Evolutionary conservation across 2,888 invertebrate genomes (phyloP).

Genomic region (Pyralis farinalis): DNA sequence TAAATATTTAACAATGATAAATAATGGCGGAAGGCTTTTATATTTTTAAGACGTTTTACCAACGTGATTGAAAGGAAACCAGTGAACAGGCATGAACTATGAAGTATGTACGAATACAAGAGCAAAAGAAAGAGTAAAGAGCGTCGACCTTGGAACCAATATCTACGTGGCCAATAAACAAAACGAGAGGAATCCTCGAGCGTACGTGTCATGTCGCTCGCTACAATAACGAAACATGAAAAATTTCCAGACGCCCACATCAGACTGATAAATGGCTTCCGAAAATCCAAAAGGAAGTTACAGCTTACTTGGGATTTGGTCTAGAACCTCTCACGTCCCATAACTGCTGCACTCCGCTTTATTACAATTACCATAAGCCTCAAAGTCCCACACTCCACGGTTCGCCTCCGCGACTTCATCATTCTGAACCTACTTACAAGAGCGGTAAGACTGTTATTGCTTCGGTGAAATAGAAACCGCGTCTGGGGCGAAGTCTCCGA

Average conservation of each 20-base stretch:
- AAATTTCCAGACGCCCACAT: constrained; percentile 80
- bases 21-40: too few species aligned
- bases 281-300: constrained; percentile 83
- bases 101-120: background rate
- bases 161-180: constrained; percentile 60
- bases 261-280: constrained; percentile 83
- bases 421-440: constrained; percentile 77
- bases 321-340: constrained; percentile 81
- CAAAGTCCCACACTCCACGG: constrained; percentile 79
- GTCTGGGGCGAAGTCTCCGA: constrained; percentile 58
- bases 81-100: too few species aligned
- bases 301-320: constrained; percentile 82
- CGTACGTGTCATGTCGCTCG: constrained; percentile 68
- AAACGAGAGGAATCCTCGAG: constrained; percentile 47
- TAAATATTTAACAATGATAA: too few species aligned
- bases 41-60: too few species aligned
- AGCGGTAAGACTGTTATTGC: constrained; percentile 77
- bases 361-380: constrained; percentile 82
- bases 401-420: constrained; percentile 60
- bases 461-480: constrained; percentile 75
- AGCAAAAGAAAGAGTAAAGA: constrained; percentile 4
- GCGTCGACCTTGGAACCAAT: constrained; percentile 37
- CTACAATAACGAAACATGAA: constrained; percentile 81
- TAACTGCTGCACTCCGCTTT: constrained; percentile 82
- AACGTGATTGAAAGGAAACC: too few species aligned